Evolutionary conservation across 1,140 invertebrate genomes (phyloP).

Genomic region (Saccostrea cuccullata): DNA sequence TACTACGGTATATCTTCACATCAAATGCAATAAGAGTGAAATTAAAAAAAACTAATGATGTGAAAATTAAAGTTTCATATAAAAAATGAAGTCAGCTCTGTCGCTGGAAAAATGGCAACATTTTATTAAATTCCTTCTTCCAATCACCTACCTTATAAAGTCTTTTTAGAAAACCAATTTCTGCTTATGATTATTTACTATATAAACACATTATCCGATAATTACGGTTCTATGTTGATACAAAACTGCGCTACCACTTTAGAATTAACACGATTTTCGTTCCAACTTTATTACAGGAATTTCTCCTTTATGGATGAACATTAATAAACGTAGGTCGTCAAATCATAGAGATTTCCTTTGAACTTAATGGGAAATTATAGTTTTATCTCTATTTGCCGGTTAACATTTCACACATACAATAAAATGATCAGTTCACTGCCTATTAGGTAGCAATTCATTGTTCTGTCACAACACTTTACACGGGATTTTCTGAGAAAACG

Average conservation of each 20-base stretch:
- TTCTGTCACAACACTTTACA: background rate
- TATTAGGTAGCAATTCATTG: conserved; percentile 2
- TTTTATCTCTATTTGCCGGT: background rate
- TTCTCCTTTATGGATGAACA: background rate
- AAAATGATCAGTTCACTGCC: conserved; percentile 14
- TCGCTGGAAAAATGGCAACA: no score
- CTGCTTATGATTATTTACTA: no score
- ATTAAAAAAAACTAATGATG: no score
- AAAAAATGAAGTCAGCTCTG: no score
- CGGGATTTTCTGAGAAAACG: conserved; percentile 1
- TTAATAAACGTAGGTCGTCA: conserved; percentile 3
- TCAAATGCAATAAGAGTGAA: no score
- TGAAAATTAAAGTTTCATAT: no score
- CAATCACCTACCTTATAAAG: no score
- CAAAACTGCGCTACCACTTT: background rate
- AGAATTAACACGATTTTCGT: conserved; percentile 7
- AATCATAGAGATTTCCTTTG: background rate
- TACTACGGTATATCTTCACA: no score
- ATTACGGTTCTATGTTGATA: background rate
- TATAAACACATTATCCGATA: conserved; percentile 53
- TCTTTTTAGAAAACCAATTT: no score
- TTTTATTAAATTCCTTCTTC: no score
- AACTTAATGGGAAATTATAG: conserved; percentile 10
- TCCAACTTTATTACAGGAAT: conserved; percentile 22
- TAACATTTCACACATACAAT: background rate